A percentile compares a stretch with the other conserved stretches of the same genome.
These are phyloP conservation scores for Onychomys arenicola DNA, from an alignment of 2,797 vertebrate genomes.

Conservation along the genomic window DNA sequence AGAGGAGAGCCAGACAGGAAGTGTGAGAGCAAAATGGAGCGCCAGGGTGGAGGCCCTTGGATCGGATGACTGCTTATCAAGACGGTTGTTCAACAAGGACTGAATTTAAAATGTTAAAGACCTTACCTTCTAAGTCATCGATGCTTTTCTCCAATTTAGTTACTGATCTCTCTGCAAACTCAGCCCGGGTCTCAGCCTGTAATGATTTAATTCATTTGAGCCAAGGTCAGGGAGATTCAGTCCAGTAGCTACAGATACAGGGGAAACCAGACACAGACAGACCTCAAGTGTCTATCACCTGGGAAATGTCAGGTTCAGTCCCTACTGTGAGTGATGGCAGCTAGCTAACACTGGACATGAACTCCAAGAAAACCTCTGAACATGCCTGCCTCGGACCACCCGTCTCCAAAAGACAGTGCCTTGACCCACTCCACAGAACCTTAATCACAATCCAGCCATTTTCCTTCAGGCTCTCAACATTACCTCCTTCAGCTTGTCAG, in stretches of 20 bases:
- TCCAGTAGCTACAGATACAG: rapidly evolving
- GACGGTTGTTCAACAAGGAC: neutral
- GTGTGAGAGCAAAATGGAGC: conserved; percentile 75
- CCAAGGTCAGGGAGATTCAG: conserved; percentile 58
- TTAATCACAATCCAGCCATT: neutral
- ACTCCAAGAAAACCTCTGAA: neutral
- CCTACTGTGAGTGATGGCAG: neutral
- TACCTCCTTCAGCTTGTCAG: conserved; percentile 99
- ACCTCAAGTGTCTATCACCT: neutral
- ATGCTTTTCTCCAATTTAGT: conserved; percentile 99
- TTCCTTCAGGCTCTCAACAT: conserved; percentile 54
- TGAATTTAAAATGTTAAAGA: conserved; percentile 58
- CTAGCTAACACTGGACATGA: neutral
- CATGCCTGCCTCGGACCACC: neutral
- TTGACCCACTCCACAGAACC: neutral
- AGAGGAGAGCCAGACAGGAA: conserved; percentile 75
- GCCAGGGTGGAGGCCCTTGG: neutral
- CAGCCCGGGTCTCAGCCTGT: conserved; percentile 99
- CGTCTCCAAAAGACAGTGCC: neutral
- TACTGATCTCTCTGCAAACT: conserved; percentile 99
- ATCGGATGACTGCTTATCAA: conserved; percentile 13
- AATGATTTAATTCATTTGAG: conserved; percentile 70
- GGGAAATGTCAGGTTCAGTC: neutral
- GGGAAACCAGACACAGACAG: neutral
- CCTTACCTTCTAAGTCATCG: conserved; percentile 99